Conservation (phyloP, 2,888 invertebrate genomes). For the Leptura quadrifasciata region DNA sequence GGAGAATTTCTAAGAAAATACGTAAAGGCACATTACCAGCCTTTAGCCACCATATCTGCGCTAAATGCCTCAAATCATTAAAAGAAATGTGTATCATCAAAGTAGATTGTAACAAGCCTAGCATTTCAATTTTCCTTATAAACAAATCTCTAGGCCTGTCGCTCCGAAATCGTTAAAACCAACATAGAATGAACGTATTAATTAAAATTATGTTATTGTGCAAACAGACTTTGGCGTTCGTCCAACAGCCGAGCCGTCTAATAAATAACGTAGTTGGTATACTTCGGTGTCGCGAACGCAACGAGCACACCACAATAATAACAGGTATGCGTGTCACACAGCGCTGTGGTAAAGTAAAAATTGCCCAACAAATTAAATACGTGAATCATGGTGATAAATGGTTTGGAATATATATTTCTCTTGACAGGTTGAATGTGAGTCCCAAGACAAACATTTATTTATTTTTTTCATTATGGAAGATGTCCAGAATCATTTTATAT, state of each 20-base stretch:
- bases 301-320: constrained; percentile 37
- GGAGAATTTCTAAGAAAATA: too few species aligned
- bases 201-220: constrained; percentile 46
- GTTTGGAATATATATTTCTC: constrained; percentile 43
- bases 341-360: constrained; percentile 41
- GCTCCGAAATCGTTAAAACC: neutral
- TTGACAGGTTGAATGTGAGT: constrained; percentile 5
- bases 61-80: too few species aligned
- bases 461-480: neutral
- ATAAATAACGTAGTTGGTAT: constrained; percentile 44
- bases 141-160: neutral
- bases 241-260: constrained; percentile 22
- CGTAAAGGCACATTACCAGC: too few species aligned
- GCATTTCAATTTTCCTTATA: neutral
- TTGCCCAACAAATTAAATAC: constrained; percentile 47
- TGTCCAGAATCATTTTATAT: too few species aligned
- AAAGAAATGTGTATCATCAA: too few species aligned
- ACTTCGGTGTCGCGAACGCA: constrained; percentile 30
- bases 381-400: constrained; percentile 59
- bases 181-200: constrained; percentile 31
- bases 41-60: too few species aligned
- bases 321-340: constrained; percentile 42
- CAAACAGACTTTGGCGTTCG: constrained; percentile 41
- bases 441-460: constrained; percentile 17
- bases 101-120: neutral